Conservation (phyloP, 2,888 invertebrate species). For the Ophion slaviceki region DNA sequence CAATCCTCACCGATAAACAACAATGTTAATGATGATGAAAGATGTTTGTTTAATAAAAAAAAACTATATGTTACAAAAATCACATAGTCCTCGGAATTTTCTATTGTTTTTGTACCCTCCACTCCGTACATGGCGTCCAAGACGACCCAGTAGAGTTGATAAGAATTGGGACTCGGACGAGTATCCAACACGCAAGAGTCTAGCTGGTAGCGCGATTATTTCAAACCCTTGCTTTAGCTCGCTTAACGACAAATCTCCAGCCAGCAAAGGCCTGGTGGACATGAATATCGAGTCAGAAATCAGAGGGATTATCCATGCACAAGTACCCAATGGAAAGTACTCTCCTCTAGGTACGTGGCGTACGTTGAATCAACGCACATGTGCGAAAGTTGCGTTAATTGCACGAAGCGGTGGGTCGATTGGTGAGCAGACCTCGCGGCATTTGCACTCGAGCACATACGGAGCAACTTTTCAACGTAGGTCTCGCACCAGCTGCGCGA, state of each 20-base stretch:
- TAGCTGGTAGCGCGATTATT: background rate
- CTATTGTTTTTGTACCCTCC: background rate
- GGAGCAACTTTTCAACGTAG: background rate
- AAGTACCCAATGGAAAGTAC: constrained; percentile 3
- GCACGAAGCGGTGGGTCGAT: background rate
- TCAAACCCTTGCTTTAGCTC: background rate
- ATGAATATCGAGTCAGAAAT: constrained; percentile 1
- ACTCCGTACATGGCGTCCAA: background rate
- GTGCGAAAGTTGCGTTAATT: constrained; percentile 16
- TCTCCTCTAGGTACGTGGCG: background rate
- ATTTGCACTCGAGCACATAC: background rate
- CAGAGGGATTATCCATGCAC: constrained; percentile 5
- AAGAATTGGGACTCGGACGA: background rate
- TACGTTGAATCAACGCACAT: background rate
- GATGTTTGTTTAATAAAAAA: constrained; percentile 56
- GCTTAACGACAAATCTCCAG: background rate
- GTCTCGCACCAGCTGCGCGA: background rate
- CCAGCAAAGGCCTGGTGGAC: background rate
- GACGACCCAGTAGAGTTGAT: background rate
- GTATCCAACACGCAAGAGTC: background rate
- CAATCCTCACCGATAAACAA: constrained; percentile 26
- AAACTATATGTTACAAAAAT: constrained; percentile 23
- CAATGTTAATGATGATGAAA: constrained; percentile 44
- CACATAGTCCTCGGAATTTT: background rate
- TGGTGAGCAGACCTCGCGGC: background rate